Base-by-base conservation (phyloP, 2,888 invertebrate genomes). In the Bellardia bayeri region DNA sequence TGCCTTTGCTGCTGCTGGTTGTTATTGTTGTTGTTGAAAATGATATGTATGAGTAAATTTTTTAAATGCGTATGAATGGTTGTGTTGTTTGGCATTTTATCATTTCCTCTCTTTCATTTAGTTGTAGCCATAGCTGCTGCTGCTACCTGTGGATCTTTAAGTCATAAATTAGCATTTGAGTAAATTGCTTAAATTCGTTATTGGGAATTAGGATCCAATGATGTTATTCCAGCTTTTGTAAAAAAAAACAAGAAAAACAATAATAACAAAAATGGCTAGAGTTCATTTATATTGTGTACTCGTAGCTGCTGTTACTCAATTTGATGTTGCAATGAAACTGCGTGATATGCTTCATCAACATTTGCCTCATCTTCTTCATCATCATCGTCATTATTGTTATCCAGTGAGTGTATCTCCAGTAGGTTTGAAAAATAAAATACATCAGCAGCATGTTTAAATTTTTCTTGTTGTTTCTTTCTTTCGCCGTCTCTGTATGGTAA, bases 161-260 rank as follows among this genome's bases (percentile, higher is more conserved):
- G 90, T 92, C 91, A 93, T 92, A 92, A 92, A 92, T 92, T 93
- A 92, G 92, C 91, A 92, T 93, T 92, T 93, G 91, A 91, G 92
- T 92, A 92, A 92, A 93, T 93, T 92, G 92, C 90, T 91, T 92
- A 91, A 92, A 92, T 92, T 92, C 92, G 92, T 93, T 93, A 91
- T 92, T 92, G 90, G 90, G 90, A 92, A 91, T 92, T 92, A 92
- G 91, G 91, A 91, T 91, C 91, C 91, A 91, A 91, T 91, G 82
- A 82, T 87, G 85, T 83, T 87, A 88, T 85, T 89, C 86, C 89
- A 89, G 69, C 76, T 86, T 69, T 30, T 69, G 40, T 2, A 14
- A n/a, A 16, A 54, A 54, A n/a, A n/a, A 66, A 68, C 6, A 37
- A 40, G 2, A 16, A 42, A 3, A 42, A 40, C 13, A 9, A 9